Conservation (phyloP, 2,888 invertebrate species). For the Perdita meconis region DNA sequence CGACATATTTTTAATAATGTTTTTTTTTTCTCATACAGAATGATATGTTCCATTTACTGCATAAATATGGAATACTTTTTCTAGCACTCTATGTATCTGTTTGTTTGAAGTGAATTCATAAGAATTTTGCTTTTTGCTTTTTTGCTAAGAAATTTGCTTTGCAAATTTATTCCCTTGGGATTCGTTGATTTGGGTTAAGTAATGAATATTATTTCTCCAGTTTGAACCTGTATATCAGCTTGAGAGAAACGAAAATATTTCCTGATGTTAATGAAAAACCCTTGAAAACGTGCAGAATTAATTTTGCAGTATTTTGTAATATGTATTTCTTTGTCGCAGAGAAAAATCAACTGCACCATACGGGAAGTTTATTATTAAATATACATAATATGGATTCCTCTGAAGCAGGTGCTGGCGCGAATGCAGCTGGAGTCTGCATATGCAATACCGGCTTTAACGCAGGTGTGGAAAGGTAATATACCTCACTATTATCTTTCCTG, state of each 20-base stretch:
- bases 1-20: too few species aligned
- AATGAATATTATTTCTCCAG: not conserved
- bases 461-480: slow-evolving; percentile 35
- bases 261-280: not conserved
- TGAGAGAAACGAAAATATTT: too few species aligned
- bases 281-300: not conserved
- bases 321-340: not conserved
- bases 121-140: too few species aligned
- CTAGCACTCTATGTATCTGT: too few species aligned
- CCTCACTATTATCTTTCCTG: slow-evolving; percentile 5
- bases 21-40: too few species aligned
- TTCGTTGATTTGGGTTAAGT: not conserved
- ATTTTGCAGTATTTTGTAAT: not conserved
- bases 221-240: too few species aligned
- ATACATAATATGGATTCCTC: slow-evolving; percentile 24
- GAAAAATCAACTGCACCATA: not conserved
- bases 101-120: too few species aligned
- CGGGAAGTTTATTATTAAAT: slow-evolving; percentile 27
- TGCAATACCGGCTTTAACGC: slow-evolving; percentile 28
- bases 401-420: slow-evolving; percentile 21
- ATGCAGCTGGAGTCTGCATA: slow-evolving; percentile 39
- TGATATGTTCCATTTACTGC: too few species aligned
- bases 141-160: too few species aligned
- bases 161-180: too few species aligned
- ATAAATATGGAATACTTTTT: too few species aligned